Percentiles rank a stretch among this genome's conserved stretches.
Conservation (phyloP, 2,113 vertebrate genomes). For the Myotis lucifugus region DNA sequence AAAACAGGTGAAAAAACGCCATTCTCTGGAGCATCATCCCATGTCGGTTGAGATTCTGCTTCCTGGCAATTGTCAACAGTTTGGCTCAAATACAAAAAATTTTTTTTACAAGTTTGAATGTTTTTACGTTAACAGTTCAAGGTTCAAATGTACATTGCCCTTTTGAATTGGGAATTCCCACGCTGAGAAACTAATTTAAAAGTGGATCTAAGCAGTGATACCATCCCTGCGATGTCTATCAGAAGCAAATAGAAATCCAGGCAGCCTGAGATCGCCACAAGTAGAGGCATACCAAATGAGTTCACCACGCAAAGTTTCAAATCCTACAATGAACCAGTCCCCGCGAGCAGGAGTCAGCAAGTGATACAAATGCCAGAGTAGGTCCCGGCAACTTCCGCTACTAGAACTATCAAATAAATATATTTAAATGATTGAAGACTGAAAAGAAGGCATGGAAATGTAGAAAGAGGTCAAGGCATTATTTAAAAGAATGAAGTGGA, state of each 20-base stretch:
- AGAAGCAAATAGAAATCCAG: background rate
- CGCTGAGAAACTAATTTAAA: background rate
- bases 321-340: background rate
- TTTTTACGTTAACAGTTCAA: background rate
- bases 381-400: background rate
- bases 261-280: background rate
- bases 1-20: no score
- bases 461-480: background rate
- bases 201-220: background rate
- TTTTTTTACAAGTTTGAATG: no score
- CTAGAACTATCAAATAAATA: background rate
- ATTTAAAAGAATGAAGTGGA: background rate
- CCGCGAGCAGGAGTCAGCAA: background rate
- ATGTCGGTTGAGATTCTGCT: no score
- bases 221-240: background rate
- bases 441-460: background rate
- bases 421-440: background rate
- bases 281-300: background rate
- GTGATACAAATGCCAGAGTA: background rate
- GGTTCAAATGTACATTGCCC: background rate
- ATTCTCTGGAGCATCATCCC: no score
- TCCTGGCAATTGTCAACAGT: no score
- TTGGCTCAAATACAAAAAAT: no score
- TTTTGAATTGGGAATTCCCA: background rate
- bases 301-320: background rate